Evolutionary conservation across 1,140 invertebrate genomes (phyloP), one percentile per base, ranked within the genome.

Genomic region (Diorhabda carinulata): DNA sequence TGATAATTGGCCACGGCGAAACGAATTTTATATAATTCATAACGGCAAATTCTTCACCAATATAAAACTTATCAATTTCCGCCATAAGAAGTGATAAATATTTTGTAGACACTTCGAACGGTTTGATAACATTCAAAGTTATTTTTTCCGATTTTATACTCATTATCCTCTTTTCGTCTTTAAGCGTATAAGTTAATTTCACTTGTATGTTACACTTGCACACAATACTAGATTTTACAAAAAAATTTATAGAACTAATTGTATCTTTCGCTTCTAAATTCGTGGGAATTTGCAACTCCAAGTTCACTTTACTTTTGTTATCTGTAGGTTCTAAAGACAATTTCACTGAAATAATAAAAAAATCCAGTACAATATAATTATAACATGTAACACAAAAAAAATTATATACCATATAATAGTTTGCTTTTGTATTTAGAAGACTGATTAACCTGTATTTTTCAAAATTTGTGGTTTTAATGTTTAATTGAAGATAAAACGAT

Each of bases 1-100:
- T 89, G 56, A 85, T 74, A 70, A 92, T 84, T 70, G 89, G 86
- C 87, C 88, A 91, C 5, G 89, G 89, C 65, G 90, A 90, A 47
- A 87, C 78, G 73, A 88, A 89, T 69, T 85, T 86, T 64, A 91
- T 84, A 72, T 87, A 83, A 59, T 88, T 87, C 85, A 89, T 89
- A n/a, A 90, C 81, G 69, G 89, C 85, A 75, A 91, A 88, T 9
- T 87, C 82, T 78, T 91, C 89, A 74, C 86, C 83, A 47, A 88
- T 84, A 80, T 88, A 90, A 72, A 87, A 87, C 77, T 89, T 89
- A 3, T 84, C 82, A 68, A 90, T 81, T 57, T 87, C 83, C 77
- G 88, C 87, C 74, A 90, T 90, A 68, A 87, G 82, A 72, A 84
- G 84, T 45, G 88, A 86, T 57, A 87, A 84, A 83, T 88, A 91